A percentile compares a stretch with the other conserved stretches of the same genome.
These are phyloP conservation scores for Drosophila rubida DNA, from an alignment of 2,888 invertebrate genomes.

Conservation along the genomic window DNA sequence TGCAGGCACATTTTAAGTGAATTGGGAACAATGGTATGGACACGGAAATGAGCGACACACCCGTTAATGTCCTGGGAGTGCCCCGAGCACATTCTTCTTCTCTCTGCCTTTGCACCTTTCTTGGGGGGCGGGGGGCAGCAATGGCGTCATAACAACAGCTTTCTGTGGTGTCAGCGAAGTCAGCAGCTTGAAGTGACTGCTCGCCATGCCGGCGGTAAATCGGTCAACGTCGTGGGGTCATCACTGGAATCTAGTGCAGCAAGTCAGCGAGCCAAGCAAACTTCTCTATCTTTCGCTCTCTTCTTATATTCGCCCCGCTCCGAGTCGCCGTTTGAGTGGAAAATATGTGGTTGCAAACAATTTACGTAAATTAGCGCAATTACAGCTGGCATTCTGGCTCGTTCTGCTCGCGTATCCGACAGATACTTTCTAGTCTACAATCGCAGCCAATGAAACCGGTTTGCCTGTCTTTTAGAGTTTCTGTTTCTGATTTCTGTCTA, in stretches of 20 bases:
- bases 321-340: constrained; percentile 15
- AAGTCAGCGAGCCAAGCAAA: constrained; percentile 35
- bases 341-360: constrained; percentile 62
- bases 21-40: constrained; percentile 10
- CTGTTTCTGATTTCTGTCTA: constrained; percentile 40
- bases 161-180: constrained; percentile 13
- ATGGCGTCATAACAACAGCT: constrained; percentile 48
- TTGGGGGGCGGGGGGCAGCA: neutral
- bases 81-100: neutral
- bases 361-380: constrained; percentile 71
- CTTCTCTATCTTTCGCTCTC: constrained; percentile 8
- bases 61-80: constrained; percentile 46
- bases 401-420: constrained; percentile 31
- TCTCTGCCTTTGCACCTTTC: neutral
- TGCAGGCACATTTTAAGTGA: neutral
- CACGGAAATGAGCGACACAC: constrained; percentile 10
- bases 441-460: constrained; percentile 55
- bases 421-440: constrained; percentile 64
- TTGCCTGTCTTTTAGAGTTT: constrained; percentile 32
- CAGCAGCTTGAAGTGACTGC: constrained; percentile 3
- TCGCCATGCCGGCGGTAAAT: constrained; percentile 36
- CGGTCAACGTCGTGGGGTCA: constrained; percentile 54
- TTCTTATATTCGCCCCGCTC: neutral
- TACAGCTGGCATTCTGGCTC: constrained; percentile 47
- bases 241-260: constrained; percentile 63